These are phyloP conservation scores for Pongo abelii DNA, from an alignment of 2,113 vertebrate species.

Conservation along the genomic window DNA sequence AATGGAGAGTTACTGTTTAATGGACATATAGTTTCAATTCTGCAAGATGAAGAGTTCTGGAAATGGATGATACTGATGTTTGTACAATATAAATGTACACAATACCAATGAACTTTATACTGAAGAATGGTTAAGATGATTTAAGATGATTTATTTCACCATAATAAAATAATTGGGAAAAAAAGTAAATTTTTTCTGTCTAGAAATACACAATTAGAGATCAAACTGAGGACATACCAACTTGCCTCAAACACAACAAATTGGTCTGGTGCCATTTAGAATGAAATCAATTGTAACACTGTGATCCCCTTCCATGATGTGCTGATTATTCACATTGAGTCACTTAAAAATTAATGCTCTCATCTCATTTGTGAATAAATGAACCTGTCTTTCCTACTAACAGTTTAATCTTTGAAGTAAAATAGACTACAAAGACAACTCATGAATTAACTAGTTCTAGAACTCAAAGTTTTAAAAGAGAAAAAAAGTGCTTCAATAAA, in stretches of 20 bases:
- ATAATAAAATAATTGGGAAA: background rate
- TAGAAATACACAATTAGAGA: constrained; percentile 8
- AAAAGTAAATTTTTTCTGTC: background rate
- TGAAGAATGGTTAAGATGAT: background rate
- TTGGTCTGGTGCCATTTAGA: background rate
- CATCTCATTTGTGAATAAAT: constrained; percentile 25
- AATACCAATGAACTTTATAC: background rate
- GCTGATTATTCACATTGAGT: background rate
- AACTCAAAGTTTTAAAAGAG: background rate
- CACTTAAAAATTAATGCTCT: background rate
- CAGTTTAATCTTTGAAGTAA: background rate
- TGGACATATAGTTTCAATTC: background rate
- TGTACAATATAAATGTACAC: background rate
- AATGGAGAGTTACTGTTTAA: background rate
- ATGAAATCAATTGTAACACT: background rate
- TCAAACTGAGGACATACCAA: constrained; percentile 1
- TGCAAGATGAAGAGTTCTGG: background rate
- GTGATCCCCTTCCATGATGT: background rate
- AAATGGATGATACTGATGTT: background rate
- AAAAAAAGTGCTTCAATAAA: background rate
- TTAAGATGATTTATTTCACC: background rate
- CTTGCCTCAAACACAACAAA: background rate
- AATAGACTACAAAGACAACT: background rate
- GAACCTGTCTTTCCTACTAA: background rate
- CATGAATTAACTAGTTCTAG: constrained; percentile 5